A percentile compares a stretch with the other conserved stretches of the same genome.
phyloP scores from a whole-genome alignment of 2,113 vertebrate species.

The Heterotilapia buettikoferi region DNA sequence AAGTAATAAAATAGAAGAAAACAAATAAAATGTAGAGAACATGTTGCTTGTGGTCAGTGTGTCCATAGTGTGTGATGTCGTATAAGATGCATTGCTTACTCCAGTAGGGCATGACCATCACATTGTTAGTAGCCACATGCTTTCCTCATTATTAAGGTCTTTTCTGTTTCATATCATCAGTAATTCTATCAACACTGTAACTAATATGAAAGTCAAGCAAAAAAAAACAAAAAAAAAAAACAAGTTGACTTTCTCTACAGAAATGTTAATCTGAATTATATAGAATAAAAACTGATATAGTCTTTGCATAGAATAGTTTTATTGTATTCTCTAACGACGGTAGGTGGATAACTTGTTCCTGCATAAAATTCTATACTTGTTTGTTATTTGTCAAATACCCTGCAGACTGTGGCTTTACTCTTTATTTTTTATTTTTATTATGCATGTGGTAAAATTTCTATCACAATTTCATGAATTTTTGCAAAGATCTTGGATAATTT shows the following conservation, averaged over 20 bases:
- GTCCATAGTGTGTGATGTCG: accelerated
- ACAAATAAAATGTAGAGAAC: too few species aligned
- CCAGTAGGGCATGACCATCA: too few species aligned
- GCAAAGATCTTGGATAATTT: background rate
- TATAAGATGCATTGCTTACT: too few species aligned
- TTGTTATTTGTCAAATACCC: accelerated
- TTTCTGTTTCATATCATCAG: too few species aligned
- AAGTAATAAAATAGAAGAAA: too few species aligned
- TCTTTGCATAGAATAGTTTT: too few species aligned
- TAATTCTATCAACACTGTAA: too few species aligned
- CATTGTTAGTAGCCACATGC: too few species aligned
- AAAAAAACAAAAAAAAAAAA: too few species aligned
- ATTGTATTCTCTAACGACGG: accelerated
- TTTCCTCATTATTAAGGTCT: too few species aligned
- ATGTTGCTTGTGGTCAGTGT: too few species aligned
- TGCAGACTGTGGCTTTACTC: background rate
- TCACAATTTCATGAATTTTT: accelerated
- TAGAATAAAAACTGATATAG: too few species aligned
- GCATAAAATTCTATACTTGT: background rate
- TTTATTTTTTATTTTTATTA: background rate
- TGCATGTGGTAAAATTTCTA: background rate
- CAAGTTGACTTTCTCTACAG: accelerated
- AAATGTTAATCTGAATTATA: accelerated
- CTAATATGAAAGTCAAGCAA: accelerated
- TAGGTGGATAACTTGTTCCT: background rate